phyloP scores from a whole-genome alignment of 2,888 invertebrate genomes.

The Chironomus riparius region DNA sequence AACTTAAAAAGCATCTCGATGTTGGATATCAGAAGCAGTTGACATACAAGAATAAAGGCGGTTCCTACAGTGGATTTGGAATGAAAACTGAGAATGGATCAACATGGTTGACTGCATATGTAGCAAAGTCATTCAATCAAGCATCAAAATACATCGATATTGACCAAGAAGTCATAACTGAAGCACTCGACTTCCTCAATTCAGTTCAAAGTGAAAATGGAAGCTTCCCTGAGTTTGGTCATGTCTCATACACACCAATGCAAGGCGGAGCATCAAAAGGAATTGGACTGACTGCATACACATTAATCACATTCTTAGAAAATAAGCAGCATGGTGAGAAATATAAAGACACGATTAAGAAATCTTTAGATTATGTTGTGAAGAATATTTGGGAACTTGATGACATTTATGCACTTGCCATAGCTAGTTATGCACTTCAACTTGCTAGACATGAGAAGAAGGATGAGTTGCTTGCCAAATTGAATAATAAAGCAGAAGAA shows the following conservation, averaged over 20 bases:
- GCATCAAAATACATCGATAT: slow-evolving; percentile 47
- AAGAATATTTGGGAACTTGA: slow-evolving; percentile 51
- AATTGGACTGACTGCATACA: slow-evolving; percentile 69
- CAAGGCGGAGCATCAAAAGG: slow-evolving; percentile 64
- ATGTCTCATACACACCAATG: slow-evolving; percentile 49
- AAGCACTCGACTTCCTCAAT: slow-evolving; percentile 48
- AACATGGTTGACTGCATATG: slow-evolving; percentile 57
- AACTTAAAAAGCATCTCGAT: slow-evolving; percentile 48
- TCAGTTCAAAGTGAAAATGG: slow-evolving; percentile 52
- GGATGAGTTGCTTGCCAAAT: slow-evolving; percentile 49
- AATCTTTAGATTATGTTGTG: slow-evolving; percentile 48
- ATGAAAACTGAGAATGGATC: slow-evolving; percentile 46
- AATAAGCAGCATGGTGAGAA: slow-evolving; percentile 17
- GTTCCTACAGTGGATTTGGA: slow-evolving; percentile 53
- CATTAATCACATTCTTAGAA: slow-evolving; percentile 48
- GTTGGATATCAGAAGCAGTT: slow-evolving; percentile 52
- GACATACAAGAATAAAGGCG: slow-evolving; percentile 48
- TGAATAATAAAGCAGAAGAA: slow-evolving; percentile 46
- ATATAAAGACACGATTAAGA: slow-evolving; percentile 44
- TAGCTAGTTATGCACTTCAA: slow-evolving; percentile 51
- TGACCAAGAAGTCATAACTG: slow-evolving; percentile 45
- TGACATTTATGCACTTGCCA: slow-evolving; percentile 51
- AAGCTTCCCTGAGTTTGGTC: slow-evolving; percentile 46
- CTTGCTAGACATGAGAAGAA: slow-evolving; percentile 47
- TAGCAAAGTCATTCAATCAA: slow-evolving; percentile 52